A percentile compares a stretch with the other conserved stretches of the same genome.
Conservation (phyloP, 1,140 invertebrate species). For the Caenorhabditis latens region DNA sequence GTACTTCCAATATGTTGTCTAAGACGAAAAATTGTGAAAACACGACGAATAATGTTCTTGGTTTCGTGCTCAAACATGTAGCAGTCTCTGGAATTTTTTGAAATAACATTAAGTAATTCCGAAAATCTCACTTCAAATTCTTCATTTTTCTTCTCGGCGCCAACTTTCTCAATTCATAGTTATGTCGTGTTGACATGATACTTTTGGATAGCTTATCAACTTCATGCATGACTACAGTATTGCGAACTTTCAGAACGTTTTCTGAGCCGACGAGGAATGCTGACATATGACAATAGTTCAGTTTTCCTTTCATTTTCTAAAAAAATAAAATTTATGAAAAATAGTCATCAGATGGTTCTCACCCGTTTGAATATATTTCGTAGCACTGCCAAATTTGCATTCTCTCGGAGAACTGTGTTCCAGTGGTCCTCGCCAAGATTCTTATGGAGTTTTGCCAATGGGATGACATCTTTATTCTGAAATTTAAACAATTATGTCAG, state of each 20-base stretch:
- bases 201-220: conserved; percentile 15
- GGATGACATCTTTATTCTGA: background rate
- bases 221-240: background rate
- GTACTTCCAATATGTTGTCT: background rate
- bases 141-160: background rate
- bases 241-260: background rate
- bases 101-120: background rate
- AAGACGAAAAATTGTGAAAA: background rate
- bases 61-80: background rate
- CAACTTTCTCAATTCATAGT: background rate
- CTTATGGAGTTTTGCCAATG: background rate
- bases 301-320: background rate
- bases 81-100: background rate
- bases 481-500: too few relatives aligned
- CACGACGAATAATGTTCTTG: background rate
- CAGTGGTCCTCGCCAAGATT: background rate
- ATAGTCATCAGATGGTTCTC: background rate
- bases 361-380: conserved; percentile 4
- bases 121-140: background rate
- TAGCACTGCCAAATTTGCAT: background rate
- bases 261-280: background rate
- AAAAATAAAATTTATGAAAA: background rate
- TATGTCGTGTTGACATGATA: background rate
- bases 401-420: background rate
- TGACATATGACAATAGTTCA: conserved; percentile 23